Conservation (phyloP, 30 jellyfish, hydroid and myxozoan genomes). For the Turritopsis dohrnii region DNA sequence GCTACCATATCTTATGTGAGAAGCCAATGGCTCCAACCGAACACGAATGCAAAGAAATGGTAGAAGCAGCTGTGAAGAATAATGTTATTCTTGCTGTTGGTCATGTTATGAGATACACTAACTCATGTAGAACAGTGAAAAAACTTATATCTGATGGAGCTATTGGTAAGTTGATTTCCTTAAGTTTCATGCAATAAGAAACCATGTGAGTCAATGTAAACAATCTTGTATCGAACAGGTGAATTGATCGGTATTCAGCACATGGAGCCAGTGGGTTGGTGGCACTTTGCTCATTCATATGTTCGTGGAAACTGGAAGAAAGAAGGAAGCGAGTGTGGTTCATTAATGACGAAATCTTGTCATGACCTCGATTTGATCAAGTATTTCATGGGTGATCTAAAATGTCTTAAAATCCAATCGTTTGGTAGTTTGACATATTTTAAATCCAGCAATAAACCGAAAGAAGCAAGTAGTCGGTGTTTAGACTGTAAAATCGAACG, state of each 20-base stretch:
- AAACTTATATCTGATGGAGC: constrained; percentile 65
- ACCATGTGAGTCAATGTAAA: no score
- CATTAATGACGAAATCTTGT: constrained; percentile 69
- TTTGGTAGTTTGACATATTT: constrained; percentile 67
- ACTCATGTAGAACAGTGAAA: constrained; percentile 52
- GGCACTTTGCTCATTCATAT: constrained; percentile 74
- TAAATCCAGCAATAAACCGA: constrained; percentile 54
- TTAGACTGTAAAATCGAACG: constrained; percentile 61
- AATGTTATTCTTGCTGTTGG: constrained; percentile 70
- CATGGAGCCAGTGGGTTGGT: constrained; percentile 95
- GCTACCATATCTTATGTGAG: constrained; percentile 73
- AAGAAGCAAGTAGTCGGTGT: constrained; percentile 60
- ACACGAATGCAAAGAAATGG: constrained; percentile 71
- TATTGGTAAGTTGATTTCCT: constrained; percentile 82
- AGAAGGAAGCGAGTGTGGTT: constrained; percentile 43
- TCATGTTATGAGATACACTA: constrained; percentile 73
- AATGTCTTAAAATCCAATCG: constrained; percentile 57
- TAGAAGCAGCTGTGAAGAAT: constrained; percentile 54
- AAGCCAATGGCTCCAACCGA: constrained; percentile 88
- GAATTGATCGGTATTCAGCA: constrained; percentile 76
- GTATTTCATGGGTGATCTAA: constrained; percentile 52
- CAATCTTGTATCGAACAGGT: constrained; percentile 44
- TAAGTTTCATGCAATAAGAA: no score
- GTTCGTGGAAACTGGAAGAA: constrained; percentile 89
- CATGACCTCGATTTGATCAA: constrained; percentile 81